Evolutionary conservation across 1,140 invertebrate species (phyloP).

Genomic region (Rhopalosiphum maidis): DNA sequence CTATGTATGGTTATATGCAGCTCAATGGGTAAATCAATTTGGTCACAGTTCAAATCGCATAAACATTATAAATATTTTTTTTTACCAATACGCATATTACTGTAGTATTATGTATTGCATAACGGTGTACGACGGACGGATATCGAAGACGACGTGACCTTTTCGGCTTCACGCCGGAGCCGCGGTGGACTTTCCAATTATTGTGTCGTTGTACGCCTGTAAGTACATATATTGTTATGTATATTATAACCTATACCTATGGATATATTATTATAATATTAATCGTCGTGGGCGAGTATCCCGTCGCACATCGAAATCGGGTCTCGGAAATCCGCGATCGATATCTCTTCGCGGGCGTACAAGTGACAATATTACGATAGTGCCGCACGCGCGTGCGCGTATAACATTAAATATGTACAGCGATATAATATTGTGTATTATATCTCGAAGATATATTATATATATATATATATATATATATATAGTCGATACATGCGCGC

Average conservation of each 20-base stretch:
- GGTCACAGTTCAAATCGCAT: no score
- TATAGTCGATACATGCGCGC: no score
- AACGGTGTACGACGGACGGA: background rate
- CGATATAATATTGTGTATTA: background rate
- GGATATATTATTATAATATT: background rate
- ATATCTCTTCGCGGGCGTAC: background rate
- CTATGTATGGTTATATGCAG: no score
- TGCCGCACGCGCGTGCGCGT: no score
- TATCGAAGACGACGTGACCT: background rate
- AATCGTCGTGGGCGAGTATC: background rate
- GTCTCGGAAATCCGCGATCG: conserved; percentile 3
- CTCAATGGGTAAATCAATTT: no score
- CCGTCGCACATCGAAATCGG: background rate
- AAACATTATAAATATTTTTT: no score
- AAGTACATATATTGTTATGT: background rate
- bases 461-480: background rate
- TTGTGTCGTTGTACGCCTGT: background rate
- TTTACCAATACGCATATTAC: background rate
- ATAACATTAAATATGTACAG: no score
- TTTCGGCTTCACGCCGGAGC: background rate
- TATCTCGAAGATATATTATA: background rate
- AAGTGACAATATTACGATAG: background rate
- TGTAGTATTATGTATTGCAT: background rate
- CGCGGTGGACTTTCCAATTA: background rate
- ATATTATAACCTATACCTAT: background rate